Base-by-base conservation (phyloP, 2,113 vertebrate genomes). In the Callionymus lyra region DNA sequence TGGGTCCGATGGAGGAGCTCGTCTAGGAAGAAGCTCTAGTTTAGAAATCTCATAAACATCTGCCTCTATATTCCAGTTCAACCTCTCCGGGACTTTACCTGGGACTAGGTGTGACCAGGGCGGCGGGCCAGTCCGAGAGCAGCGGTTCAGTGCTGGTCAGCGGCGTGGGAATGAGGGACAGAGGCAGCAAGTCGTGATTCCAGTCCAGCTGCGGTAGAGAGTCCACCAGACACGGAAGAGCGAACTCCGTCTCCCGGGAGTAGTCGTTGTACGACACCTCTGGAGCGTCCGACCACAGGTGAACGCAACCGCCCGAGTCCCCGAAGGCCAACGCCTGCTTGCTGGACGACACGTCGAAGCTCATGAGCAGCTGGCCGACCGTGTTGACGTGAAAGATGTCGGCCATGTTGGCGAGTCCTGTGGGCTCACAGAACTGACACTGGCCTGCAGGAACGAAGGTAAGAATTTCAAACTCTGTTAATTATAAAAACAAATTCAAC, bases 391-490 rank as follows among this genome's bases (percentile, higher is more conserved):
- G 94, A 56, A 98, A 97, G 64, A 99, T 85, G 56, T 98, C 95
- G 0, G 92, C 94, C 2, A 96, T 72, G 39, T 84, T 98, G 65
- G 95, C 95, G 3, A 98, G 82, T 50, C 95, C 95, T 0, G 90
- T 97, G 73, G 94, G 94, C 69, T 99, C 95, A 1, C 95, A 99
- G 80, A 99, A 99, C 83, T 99, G 95, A 70, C 91, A 98, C 50
- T 98, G 94, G 46, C 94, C 95, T 98, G 59, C 0, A 6, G 1
- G 10, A 34, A 15, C 13, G 1, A 0, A 21, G 6, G 27, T 15
- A n/a, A n/a, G n/a, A n/a, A n/a, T n/a, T n/a, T n/a, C n/a, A n/a
- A n/a, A n/a, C n/a, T n/a, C n/a, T n/a, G n/a, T n/a, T n/a, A n/a
- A n/a, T n/a, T n/a, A n/a, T n/a, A n/a, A n/a, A n/a, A n/a, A n/a